Conservation (phyloP, 2,888 invertebrate species). For the Lysandra coridon region DNA sequence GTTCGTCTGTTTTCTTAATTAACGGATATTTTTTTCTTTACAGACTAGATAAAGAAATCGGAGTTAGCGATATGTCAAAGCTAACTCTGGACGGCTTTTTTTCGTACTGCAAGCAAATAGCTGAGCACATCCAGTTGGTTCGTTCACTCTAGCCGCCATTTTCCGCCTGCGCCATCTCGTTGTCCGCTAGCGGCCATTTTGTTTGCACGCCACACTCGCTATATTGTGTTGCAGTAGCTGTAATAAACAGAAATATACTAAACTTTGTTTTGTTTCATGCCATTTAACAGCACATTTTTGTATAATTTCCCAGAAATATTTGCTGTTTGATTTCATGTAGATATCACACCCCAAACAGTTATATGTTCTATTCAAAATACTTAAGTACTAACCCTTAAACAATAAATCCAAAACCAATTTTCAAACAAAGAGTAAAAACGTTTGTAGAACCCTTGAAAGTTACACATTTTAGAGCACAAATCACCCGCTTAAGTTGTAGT, state of each 20-base stretch:
- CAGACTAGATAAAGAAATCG: conserved; percentile 62
- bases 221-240: conserved; percentile 29
- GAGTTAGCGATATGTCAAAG: conserved; percentile 73
- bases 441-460: neutral
- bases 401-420: too few species aligned
- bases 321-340: neutral
- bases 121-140: conserved; percentile 80
- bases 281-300: neutral
- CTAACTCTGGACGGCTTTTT: conserved; percentile 78
- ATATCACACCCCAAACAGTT: neutral
- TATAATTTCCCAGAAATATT: neutral
- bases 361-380: neutral
- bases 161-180: conserved; percentile 53
- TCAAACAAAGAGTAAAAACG: neutral
- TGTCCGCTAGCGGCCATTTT: conserved; percentile 51
- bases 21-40: conserved; percentile 64
- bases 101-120: conserved; percentile 81
- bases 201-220: conserved; percentile 42
- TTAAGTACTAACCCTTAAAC: too few species aligned
- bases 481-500: neutral
- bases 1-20: conserved; percentile 48
- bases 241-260: neutral
- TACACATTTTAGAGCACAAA: neutral
- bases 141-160: conserved; percentile 64
- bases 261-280: neutral